Conservation (phyloP, 1,140 invertebrate genomes). For the Hylyphantes graminicola region DNA sequence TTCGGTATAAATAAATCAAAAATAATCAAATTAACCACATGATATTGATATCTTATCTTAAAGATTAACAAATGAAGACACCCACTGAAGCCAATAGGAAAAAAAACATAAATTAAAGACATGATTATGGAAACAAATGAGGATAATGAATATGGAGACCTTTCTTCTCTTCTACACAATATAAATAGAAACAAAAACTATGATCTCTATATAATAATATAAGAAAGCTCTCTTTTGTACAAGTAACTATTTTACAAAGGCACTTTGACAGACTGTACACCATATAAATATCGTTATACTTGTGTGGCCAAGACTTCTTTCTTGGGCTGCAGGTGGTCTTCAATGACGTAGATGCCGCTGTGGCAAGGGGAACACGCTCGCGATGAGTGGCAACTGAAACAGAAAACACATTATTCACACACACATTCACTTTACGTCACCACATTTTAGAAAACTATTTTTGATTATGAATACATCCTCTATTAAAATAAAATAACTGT, state of each 20-base stretch:
- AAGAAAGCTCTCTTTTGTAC: slow-evolving; percentile 60
- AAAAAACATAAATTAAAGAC: no score
- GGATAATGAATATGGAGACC: background rate
- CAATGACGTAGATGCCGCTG: slow-evolving; percentile 45
- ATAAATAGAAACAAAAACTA: slow-evolving; percentile 59
- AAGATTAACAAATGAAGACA: no score
- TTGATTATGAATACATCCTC: no score
- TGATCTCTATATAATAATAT: slow-evolving; percentile 42
- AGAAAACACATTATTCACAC: background rate
- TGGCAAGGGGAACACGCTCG: slow-evolving; percentile 25
- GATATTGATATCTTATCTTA: no score
- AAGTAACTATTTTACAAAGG: slow-evolving; percentile 59
- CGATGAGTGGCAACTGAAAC: slow-evolving; percentile 49
- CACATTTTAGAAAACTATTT: no score
- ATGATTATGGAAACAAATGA: no score
- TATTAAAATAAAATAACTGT: no score
- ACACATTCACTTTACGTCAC: no score
- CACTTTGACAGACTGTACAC: slow-evolving; percentile 47
- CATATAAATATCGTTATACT: slow-evolving; percentile 45
- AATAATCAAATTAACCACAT: no score
- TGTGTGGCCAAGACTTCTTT: slow-evolving; percentile 44
- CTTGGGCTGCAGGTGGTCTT: slow-evolving; percentile 42
- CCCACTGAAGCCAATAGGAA: no score
- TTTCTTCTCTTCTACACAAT: slow-evolving; percentile 44
- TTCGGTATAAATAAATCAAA: no score